These are phyloP conservation scores for Mastomys coucha DNA, from an alignment of 2,113 vertebrate species.

Conservation along the genomic window DNA sequence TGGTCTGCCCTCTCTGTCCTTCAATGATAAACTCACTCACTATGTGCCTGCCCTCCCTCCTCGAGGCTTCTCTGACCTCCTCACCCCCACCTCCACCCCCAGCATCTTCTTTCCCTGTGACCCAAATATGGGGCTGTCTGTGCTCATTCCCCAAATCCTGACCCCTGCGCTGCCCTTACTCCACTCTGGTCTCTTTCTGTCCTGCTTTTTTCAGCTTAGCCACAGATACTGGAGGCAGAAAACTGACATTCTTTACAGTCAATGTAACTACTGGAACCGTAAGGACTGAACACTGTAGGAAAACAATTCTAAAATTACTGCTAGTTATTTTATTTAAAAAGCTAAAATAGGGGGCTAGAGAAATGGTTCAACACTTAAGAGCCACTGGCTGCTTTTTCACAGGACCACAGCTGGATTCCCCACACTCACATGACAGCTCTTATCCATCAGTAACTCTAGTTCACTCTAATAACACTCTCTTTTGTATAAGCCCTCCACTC, in stretches of 20 bases:
- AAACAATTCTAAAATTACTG: background rate
- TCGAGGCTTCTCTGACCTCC: background rate
- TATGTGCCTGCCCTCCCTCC: background rate
- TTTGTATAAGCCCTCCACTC: background rate
- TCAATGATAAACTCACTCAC: background rate
- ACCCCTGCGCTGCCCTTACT: accelerated
- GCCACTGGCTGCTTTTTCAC: background rate
- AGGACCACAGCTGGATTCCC: background rate
- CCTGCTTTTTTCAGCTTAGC: accelerated
- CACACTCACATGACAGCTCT: background rate
- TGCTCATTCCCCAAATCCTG: background rate
- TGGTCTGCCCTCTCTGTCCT: background rate
- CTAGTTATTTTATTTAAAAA: constrained; percentile 15
- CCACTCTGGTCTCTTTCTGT: background rate
- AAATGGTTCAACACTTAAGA: background rate
- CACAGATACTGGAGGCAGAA: background rate
- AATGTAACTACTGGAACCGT: background rate
- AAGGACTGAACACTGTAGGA: background rate
- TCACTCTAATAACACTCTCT: background rate
- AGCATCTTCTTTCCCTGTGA: background rate
- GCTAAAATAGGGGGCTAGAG: background rate
- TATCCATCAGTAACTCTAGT: background rate
- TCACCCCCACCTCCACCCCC: too few relatives aligned
- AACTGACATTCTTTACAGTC: background rate
- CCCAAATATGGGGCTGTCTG: background rate